Evolutionary conservation across 2,113 vertebrate genomes (phyloP).

Genomic region (Picathartes gymnocephalus): DNA sequence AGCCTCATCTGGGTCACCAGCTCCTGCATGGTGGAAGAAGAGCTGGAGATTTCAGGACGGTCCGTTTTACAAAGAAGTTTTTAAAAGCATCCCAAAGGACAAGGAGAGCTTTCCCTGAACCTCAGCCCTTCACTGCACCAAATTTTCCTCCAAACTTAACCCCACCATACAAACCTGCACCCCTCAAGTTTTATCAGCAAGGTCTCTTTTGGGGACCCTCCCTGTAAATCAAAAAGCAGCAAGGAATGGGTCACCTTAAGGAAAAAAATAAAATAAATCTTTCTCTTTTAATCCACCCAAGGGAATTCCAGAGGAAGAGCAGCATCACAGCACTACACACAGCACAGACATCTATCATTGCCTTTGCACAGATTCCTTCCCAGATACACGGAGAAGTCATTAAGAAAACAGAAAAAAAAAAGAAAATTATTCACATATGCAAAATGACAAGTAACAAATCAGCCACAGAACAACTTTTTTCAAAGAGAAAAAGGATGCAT

Average conservation of each 20-base stretch:
- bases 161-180: background rate
- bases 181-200: background rate
- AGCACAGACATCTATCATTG: background rate
- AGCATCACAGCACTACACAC: slow-evolving; percentile 23
- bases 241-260: background rate
- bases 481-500: background rate
- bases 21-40: background rate
- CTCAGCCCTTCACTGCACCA: background rate
- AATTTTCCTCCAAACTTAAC: background rate
- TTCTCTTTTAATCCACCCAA: slow-evolving; percentile 41
- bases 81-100: background rate
- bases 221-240: background rate
- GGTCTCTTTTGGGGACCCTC: background rate
- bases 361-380: slow-evolving; percentile 9
- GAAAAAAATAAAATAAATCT: background rate
- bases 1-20: background rate
- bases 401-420: background rate
- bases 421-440: background rate
- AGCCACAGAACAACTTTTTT: background rate
- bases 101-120: background rate
- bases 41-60: background rate
- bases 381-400: background rate
- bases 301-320: slow-evolving; percentile 23
- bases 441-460: background rate
- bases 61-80: background rate